These are phyloP conservation scores for Pseudomyrmex concolor DNA, from an alignment of 1,140 invertebrate species.

Conservation along the genomic window DNA sequence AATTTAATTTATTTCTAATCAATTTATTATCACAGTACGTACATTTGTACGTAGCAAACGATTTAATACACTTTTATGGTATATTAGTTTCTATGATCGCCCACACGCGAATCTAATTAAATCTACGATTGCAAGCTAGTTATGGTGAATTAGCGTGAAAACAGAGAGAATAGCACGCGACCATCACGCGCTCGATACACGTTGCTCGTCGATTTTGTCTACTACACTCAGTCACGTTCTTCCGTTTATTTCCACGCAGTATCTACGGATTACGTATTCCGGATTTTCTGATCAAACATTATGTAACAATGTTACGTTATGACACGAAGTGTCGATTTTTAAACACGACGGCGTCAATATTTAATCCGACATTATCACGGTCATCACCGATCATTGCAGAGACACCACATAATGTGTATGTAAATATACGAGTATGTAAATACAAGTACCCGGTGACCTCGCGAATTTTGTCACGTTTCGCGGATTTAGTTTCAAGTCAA, in stretches of 20 bases:
- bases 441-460: conserved; percentile 54
- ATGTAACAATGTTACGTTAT: conserved; percentile 28
- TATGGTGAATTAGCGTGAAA: conserved; percentile 23
- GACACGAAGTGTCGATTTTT: background rate
- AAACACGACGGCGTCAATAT: conserved; percentile 3
- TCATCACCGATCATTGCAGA: conserved; percentile 32
- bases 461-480: conserved; percentile 66
- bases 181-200: background rate
- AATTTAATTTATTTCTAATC: too few species aligned
- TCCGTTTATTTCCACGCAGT: background rate
- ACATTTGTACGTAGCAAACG: background rate
- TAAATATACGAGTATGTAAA: background rate
- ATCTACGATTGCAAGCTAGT: conserved; percentile 16
- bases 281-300: conserved; percentile 23
- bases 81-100: background rate
- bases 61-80: background rate
- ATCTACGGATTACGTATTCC: conserved; percentile 44
- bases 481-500: conserved; percentile 41
- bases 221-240: conserved; percentile 23
- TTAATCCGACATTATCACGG: conserved; percentile 46
- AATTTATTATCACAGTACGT: too few species aligned
- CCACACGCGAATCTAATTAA: conserved; percentile 27
- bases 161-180: conserved; percentile 31
- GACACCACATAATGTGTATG: conserved; percentile 4
- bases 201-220: background rate